Evolutionary conservation across 2,113 vertebrate species (phyloP), one percentile per base, ranked within the genome.

Genomic region (Entosphenus tridentatus): DNA sequence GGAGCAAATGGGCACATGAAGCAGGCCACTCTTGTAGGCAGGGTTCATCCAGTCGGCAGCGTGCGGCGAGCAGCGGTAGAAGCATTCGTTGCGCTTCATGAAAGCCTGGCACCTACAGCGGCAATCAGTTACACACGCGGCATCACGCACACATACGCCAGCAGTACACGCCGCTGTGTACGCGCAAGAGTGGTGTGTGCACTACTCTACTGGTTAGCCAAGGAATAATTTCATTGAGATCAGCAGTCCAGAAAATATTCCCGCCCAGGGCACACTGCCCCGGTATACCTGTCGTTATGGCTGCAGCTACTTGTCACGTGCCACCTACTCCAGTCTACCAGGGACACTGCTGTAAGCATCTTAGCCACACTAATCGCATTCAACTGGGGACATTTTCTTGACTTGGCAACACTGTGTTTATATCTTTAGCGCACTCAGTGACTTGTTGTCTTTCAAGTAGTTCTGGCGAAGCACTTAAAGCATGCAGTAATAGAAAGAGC

Each of bases 11-110:
- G 81, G 81, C 67, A 78, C 80, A 57, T 69, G 71, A 57, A 21
- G 71, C 68, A 81, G 67, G 69, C 72, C 78, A 73, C 71, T 75
- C 21, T 71, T 14, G 62, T 74, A 4, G 1, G 69, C 76, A 71
- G 72, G 75, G 62, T 77, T 68, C 72, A 72, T 76, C 81, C 81
- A 83, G 71, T 2, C 70, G 74, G 71, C 75, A 59, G 77, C 73
- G 54, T 78, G 16, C 16, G 81, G 80, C 67, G 81, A 83, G 56
- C 81, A 83, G 68, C 71, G 77, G 72, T 82, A 83, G 73, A 83
- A 83, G 57, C 81, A 83, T 56, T 83, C 81, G 0, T 79, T 73
- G 73, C 77, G 80, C 76, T 82, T 82, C 57, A 76, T 77, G 68
- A 80, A 82, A 72, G 73, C 74, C 76, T 83, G 80, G 71, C 81